phyloP scores from a whole-genome alignment of 2,113 vertebrate genomes.

The Strix uralensis region DNA sequence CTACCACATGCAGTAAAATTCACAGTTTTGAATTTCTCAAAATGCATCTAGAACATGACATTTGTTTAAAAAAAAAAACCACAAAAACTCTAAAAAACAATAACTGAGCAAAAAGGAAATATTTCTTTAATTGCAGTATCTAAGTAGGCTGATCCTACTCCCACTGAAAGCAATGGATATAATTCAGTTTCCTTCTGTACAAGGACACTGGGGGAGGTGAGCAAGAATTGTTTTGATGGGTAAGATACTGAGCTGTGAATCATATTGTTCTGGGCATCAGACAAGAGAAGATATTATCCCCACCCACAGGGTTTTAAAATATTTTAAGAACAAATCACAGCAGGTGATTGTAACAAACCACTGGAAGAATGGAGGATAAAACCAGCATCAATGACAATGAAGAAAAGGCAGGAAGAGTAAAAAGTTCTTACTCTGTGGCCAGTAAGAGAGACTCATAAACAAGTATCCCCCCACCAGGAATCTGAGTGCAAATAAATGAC shows the following conservation, averaged over 20 bases:
- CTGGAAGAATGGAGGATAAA: background rate
- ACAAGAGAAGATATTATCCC: background rate
- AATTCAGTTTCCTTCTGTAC: background rate
- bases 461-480: background rate
- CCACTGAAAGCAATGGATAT: background rate
- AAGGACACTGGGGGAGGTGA: background rate
- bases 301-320: background rate
- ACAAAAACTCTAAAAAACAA: background rate
- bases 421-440: background rate
- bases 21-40: background rate
- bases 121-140: background rate
- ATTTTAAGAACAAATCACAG: slow-evolving; percentile 43
- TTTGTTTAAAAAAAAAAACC: background rate
- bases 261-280: background rate
- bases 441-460: background rate
- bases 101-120: background rate
- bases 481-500: background rate
- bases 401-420: background rate
- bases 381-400: background rate
- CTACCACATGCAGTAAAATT: background rate
- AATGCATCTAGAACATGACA: background rate
- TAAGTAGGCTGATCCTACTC: background rate
- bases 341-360: background rate
- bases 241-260: background rate
- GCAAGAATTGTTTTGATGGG: background rate